phyloP scores from a whole-genome alignment of 1,140 invertebrate species.

The Rhopalosiphum padi region DNA sequence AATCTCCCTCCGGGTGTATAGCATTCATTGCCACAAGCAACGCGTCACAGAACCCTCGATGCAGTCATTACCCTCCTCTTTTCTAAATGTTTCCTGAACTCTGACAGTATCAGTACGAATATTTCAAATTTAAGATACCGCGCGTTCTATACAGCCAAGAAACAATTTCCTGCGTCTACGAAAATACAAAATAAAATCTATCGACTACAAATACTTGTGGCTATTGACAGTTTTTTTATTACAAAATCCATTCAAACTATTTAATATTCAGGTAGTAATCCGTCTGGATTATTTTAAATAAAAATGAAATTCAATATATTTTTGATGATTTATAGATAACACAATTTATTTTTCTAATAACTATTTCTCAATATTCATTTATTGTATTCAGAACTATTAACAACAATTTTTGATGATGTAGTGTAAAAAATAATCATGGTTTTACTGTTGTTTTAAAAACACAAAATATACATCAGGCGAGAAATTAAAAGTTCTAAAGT shows the following conservation, averaged over 20 bases:
- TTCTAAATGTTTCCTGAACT: background rate
- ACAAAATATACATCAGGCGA: background rate
- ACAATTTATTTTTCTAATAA: background rate
- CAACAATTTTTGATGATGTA: background rate
- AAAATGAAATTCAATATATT: background rate
- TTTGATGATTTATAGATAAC: background rate
- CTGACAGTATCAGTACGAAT: background rate
- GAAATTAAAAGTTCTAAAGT: background rate
- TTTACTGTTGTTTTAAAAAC: background rate
- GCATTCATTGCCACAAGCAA: background rate
- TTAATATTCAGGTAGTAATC: background rate
- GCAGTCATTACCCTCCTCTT: constrained; percentile 2
- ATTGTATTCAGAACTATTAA: too few species aligned
- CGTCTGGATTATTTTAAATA: background rate
- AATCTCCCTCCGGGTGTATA: constrained; percentile 14
- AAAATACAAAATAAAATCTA: background rate
- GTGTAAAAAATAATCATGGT: background rate
- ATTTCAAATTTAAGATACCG: background rate
- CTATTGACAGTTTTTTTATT: background rate
- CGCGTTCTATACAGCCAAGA: background rate
- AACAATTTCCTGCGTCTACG: background rate
- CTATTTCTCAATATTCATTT: background rate
- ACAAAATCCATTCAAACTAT: background rate
- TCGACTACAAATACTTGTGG: constrained; percentile 3
- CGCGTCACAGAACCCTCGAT: background rate